Evolutionary conservation across 2,797 vertebrate species (phyloP), one percentile per base, ranked within the genome.

Genomic region (Hemibagrus guttatus): DNA sequence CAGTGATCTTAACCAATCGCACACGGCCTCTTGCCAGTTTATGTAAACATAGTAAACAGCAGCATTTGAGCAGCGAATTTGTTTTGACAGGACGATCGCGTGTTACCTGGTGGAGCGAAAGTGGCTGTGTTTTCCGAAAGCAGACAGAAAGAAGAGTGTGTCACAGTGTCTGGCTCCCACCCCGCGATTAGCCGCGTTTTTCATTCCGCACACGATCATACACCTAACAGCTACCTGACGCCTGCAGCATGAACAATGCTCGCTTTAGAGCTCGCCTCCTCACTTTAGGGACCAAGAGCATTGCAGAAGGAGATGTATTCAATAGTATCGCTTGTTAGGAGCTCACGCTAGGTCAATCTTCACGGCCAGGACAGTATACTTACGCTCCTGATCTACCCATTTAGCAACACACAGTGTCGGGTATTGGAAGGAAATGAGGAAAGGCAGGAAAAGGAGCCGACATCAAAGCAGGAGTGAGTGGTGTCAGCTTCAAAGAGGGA

Each of bases 401-500:
- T 87, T 63, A 89, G 71, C 64, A 26, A 84, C 2, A 12, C 64
- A 81, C 69, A 79, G 87, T 69, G 74, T 84, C 86, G 78, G 89
- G 86, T 90, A 72, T 69, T 68, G 58, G 72, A 69, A 58, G 21
- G 81, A 79, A 84, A 88, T 75, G 46, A 85, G 71, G 78, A 68
- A 84, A 91, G 78, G 89, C 82, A 86, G 87, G 93, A 83, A 86
- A 82, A 39, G 91, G 92, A 90, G 23, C 85, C 79, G 83, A 93
- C 92, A 94, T 95, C 93, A 95, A 94, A 95, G 92, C 90, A 85
- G 88, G 88, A 88, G 92, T 94, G 90, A 90, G 90, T 84, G 86
- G 89, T 92, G 91, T 89, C 68, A 66, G 88, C 92, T 93, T 91
- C 91, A 94, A 91, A 92, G 91, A 90, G 80, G 84, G 63, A 86